Base-by-base conservation (phyloP, 2,113 vertebrate species). In the Vombatus ursinus region DNA sequence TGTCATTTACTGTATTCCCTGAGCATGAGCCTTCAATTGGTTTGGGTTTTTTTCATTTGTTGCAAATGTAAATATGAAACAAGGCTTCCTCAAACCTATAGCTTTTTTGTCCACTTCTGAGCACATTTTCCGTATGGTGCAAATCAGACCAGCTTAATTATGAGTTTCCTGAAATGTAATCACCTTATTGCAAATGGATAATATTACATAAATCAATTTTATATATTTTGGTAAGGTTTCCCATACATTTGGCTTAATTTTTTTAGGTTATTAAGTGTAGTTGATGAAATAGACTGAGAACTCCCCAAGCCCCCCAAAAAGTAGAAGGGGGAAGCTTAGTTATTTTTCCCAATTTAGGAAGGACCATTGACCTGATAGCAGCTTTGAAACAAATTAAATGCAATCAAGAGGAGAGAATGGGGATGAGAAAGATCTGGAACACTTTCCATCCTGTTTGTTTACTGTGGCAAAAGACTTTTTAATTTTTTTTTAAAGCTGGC, bases 131-230 rank as follows among this genome's bases (percentile, higher is more conserved):
- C 96, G 98, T 98, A 98, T 98, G 96, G 98, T 98, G 98, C 97
- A 98, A 97, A 98, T 98, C 98, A 98, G 96, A 97, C 94, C 96
- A 97, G 91, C 95, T 98, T 97, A 95, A 89, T 95, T 98, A 98
- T 97, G 96, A 98, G 93, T 98, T 96, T 96, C 98, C 98, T 98
- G 98, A 99, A 98, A 98, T 98, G 98, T n/a, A 98, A 0, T 95
- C 94, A 98, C 96, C 97, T 98, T 97, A 92, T 98, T 97, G 94
- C 51, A 97, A 97, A 94, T 95, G 90, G 44, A 92, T 92, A 89
- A 94, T 95, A 84, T 14, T 93, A 94, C 50, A 95, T 92, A 61
- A 37, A 92, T 61, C 90, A 97, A 96, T 51, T 96, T 97, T 97
- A 31, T 57, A 84, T 23, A 97, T 94, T 93, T 25, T 90, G 94